Conservation (phyloP, 2,113 vertebrate genomes). For the human region DNA sequence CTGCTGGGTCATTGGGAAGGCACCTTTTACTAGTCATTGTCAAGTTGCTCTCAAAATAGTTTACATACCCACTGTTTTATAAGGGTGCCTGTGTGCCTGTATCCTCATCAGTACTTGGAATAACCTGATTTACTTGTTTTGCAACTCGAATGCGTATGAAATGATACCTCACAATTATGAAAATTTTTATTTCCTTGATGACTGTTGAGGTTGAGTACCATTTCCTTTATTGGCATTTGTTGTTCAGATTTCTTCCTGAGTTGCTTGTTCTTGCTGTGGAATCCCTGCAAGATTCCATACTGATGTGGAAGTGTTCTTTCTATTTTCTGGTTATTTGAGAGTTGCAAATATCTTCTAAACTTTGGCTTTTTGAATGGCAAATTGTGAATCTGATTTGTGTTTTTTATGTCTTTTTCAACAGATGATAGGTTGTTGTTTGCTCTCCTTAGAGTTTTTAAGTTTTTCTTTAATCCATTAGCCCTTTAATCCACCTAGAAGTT, state of each 20-base stretch:
- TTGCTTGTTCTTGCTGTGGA: neutral
- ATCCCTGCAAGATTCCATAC: neutral
- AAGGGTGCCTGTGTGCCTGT: neutral
- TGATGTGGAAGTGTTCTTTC: neutral
- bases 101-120: neutral
- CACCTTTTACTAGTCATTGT: neutral
- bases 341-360: neutral
- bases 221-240: neutral
- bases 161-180: neutral
- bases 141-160: neutral
- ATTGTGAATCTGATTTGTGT: neutral
- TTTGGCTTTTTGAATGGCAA: neutral
- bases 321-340: neutral
- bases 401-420: conserved; percentile 5
- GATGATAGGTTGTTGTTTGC: neutral
- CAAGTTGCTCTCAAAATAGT: neutral
- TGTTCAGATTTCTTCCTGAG: conserved; percentile 3
- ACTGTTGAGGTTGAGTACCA: neutral
- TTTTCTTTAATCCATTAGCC: conserved; percentile 26
- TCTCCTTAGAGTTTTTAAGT: neutral
- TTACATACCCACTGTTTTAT: neutral
- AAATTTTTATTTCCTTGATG: neutral
- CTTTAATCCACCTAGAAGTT: conserved; percentile 31
- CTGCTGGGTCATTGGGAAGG: neutral
- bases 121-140: neutral